Base-by-base conservation (phyloP, 2,113 vertebrate genomes). In the Scomber japonicus region DNA sequence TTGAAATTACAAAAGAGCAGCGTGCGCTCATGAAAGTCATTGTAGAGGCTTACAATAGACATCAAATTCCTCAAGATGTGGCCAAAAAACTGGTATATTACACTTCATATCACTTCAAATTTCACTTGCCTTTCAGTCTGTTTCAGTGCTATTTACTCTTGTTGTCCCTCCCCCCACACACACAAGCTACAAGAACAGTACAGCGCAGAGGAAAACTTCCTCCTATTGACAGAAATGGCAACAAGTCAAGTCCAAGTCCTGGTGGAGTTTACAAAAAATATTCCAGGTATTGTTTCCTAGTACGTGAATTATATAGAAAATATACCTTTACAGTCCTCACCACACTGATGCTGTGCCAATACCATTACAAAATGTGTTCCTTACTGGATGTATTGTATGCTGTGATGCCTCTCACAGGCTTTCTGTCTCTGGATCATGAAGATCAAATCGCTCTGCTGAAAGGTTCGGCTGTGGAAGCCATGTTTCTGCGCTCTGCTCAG, bases 391-490 rank as follows among this genome's bases (percentile, higher is more conserved):
- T 57, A 59, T 71, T 27, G 17, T 48, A 15, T 30, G 3, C 1
- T 81, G 7, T 85, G 12, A 11, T 79, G 13, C 53, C 21, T 78
- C 30, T 70, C 17, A 50, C 84, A 99, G 98, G 98, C 13, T 99
- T 99, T 89, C 96, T 98, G 73, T 95, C 95, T 65, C 90, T 99
- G 86, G 97, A 98, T 83, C 97, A 99, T 1, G 98, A 99, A 87
- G 98, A 99, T 91, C 98, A 99, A 95, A 99, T 99, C 55, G 98
- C 98, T 78, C 92, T 99, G 87, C 88, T 99, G 73, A 99, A 99
- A 85, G 98, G 98, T 55, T 99, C 98, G 3, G 98, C 98, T 10
- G 98, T 99, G 55, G 98, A 99, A 92, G 98, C 98, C 68, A 99
- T 99, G 97, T 99, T 98, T 77, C 96, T 99, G 63, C 97, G 97